Evolutionary conservation across 37 sponge, comb jelly and placozoan species (phyloP), one percentile per base, ranked within the genome.

Genomic region (Chondrosia reniformis): DNA sequence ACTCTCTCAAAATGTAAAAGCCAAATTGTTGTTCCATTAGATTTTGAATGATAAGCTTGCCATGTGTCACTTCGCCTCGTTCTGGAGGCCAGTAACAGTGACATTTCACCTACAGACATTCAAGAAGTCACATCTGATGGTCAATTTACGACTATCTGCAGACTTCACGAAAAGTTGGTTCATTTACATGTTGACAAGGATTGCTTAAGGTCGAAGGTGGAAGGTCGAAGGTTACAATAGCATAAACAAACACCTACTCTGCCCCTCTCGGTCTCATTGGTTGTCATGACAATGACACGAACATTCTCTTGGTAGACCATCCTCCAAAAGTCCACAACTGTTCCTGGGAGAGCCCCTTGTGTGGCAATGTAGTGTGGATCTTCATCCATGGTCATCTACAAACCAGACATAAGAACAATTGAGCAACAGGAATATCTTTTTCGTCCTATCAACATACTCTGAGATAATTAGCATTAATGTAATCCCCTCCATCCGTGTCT

Each of bases 1-100:
- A 82, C 67, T 89, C 85, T 75, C 91, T 31, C 52, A 81, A 34
- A 15, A 94, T 81, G 80, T 94, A 89, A 76, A 83, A 78, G 10
- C 80, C 82, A 49, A 84, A 75, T 39, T 49, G 12, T 6, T 45
- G 21, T 58, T 92, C 89, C 33, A 66, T 71, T 28, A 83, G 52
- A 25, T 61, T 83, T 31, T 33, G n/a, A 3, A 92, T 76, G 10
- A 72, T 79, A 24, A 88, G 12, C 49, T 44, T 21, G 71, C 89
- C 8, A 66, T 41, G 77, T 27, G 63, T 61, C 49, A 63, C 74
- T 27, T 73, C 67, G n/a, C 59, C 57, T 6, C 42, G 72, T 12
- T 55, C 0, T 0, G 83, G 84, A 1, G 96, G 85, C 96, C 96
- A 95, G 45, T 95, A 95, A 0, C 87, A 69, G 41, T 88, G 81